Evolutionary conservation across 2,797 vertebrate species (phyloP).

Genomic region (Tragopan temminckii): DNA sequence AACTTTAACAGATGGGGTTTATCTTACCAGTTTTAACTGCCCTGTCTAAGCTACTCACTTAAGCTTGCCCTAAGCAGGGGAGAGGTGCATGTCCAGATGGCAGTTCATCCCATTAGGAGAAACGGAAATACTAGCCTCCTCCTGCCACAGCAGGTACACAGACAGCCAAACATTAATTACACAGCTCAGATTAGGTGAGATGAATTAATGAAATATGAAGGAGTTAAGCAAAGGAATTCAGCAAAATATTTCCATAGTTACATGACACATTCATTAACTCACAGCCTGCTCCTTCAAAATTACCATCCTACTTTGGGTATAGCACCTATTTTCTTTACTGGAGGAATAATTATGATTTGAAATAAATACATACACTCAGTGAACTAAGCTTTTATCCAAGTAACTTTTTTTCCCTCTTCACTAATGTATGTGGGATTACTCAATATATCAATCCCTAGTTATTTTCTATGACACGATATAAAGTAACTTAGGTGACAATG

Average conservation of each 20-base stretch:
- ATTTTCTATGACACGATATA: background rate
- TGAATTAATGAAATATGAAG: background rate
- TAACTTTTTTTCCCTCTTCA: background rate
- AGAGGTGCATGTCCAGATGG: background rate
- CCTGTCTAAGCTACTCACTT: background rate
- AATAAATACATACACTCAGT: background rate
- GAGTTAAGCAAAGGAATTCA: background rate
- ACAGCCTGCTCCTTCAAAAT: background rate
- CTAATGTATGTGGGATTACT: background rate
- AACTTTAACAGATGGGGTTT: background rate
- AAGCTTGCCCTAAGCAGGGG: background rate
- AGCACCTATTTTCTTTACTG: background rate
- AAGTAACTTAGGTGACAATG: background rate
- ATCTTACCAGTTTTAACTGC: background rate
- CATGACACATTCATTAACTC: background rate
- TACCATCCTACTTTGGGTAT: background rate
- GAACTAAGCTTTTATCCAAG: background rate
- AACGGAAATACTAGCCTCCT: background rate
- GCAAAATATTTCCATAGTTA: background rate
- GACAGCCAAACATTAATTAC: background rate
- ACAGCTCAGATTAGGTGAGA: background rate
- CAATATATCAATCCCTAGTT: background rate
- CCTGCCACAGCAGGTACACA: background rate
- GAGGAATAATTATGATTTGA: background rate
- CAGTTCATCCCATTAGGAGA: background rate